Percentiles rank a stretch among this genome's conserved stretches.
These are phyloP conservation scores for Phania funesta DNA, from an alignment of 2,888 invertebrate genomes.

Conservation along the genomic window DNA sequence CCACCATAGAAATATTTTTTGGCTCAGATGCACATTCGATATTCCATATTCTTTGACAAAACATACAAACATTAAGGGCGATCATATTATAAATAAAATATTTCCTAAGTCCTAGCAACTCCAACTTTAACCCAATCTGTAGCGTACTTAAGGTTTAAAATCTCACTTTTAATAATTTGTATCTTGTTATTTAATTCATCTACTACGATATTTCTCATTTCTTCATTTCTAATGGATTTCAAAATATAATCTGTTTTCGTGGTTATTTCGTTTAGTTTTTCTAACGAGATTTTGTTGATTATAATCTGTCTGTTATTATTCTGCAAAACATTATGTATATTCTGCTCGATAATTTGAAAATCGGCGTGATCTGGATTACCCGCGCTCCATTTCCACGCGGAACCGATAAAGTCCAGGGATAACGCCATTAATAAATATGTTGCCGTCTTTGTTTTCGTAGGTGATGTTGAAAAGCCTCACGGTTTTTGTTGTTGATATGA, in stretches of 20 bases:
- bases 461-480: too few relatives aligned
- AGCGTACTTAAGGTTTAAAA: slow-evolving; percentile 48
- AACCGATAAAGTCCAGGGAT: neutral
- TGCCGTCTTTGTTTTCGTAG: too few relatives aligned
- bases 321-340: slow-evolving; percentile 28
- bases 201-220: neutral
- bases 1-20: too few relatives aligned
- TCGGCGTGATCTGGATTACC: slow-evolving; percentile 41
- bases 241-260: neutral
- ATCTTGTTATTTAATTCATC: neutral
- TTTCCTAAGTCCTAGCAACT: too few relatives aligned
- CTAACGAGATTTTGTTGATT: too few relatives aligned
- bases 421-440: too few relatives aligned
- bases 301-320: slow-evolving; percentile 34
- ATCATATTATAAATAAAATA: too few relatives aligned
- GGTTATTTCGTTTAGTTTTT: too few relatives aligned
- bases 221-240: neutral
- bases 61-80: too few relatives aligned
- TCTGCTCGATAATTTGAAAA: slow-evolving; percentile 32
- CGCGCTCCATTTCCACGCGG: slow-evolving; percentile 6
- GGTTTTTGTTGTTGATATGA: too few relatives aligned
- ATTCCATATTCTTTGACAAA: too few relatives aligned
- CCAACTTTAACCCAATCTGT: slow-evolving; percentile 56
- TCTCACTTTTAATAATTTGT: slow-evolving; percentile 48
- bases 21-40: too few relatives aligned